Base-by-base conservation (phyloP, 2,888 invertebrate genomes). In the Vandiemenella viatica region DNA sequence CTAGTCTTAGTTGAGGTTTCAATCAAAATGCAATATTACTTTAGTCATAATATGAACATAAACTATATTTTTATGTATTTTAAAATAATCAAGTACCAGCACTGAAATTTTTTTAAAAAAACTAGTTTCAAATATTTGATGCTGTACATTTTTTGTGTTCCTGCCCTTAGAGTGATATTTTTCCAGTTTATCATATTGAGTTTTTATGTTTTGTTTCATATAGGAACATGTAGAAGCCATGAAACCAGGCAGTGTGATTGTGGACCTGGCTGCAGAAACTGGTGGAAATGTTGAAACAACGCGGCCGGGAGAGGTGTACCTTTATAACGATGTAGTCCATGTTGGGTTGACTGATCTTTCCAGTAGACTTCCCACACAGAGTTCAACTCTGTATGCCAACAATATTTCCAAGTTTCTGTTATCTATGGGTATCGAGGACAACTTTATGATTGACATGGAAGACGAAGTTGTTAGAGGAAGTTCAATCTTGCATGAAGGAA, bases 391-490 rank as follows among this genome's bases (percentile, higher is more conserved):
- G 18, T 91, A 89, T 62, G 86, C 83, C n/a, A 91, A 91, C 65
- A 91, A 91, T 62, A 86, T 91, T 56, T 83, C 87, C 16, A 91
- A 91, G 61, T 80, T 90, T 58, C 67, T 91, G 7, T 67, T 90
- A 1, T 85, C 86, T 45, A 77, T 90, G 55, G 86, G 87, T 78
- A 19, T n/a, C 10, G 21, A 87, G 55, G 79, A 88, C 57, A 80
- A 85, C 62, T 90, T 80, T 67, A 65, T 81, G 64, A 77, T 90
- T 50, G 80, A 88, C 65, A 65, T 89, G 51, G 77, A 82, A 56
- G 90, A 91, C 66, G 90, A 91, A 64, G 90, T 91, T 45, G 81
- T 87, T 0, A 73, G 90, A 18, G 90, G 90, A 1, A 79, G 85
- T 43, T 82, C 89, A 54, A 75, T 91, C 40, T 69, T 88, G 38